These are phyloP conservation scores for Hassar affinis DNA, from an alignment of 2,113 vertebrate genomes.

Conservation along the genomic window DNA sequence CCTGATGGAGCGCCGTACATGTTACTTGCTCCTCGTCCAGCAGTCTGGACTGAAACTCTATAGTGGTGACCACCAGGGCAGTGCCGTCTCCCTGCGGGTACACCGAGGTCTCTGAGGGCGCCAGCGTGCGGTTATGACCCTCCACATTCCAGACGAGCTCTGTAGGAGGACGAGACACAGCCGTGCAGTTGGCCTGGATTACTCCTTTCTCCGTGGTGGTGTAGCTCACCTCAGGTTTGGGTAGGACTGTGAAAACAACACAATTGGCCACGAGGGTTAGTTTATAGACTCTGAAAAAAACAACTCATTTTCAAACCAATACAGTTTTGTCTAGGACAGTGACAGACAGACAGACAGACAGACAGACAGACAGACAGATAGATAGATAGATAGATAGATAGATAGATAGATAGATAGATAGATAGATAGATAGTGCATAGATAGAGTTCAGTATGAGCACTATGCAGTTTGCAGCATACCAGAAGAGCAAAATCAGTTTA, in stretches of 20 bases:
- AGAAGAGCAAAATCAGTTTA: no score
- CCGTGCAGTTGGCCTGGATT: conserved; percentile 53
- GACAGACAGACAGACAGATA: no score
- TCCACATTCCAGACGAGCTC: conserved; percentile 54
- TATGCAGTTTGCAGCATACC: no score
- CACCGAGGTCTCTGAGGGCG: conserved; percentile 48
- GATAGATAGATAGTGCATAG: no score
- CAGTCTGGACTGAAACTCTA: conserved; percentile 58
- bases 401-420: no score
- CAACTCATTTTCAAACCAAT: neutral
- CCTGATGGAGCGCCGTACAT: conserved; percentile 68
- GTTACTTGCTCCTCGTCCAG: conserved; percentile 57
- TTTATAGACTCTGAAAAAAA: neutral
- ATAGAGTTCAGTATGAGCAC: no score
- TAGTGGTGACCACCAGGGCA: conserved; percentile 67
- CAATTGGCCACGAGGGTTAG: neutral
- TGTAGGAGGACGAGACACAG: conserved; percentile 48
- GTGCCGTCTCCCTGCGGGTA: conserved; percentile 68
- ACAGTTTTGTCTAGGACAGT: neutral
- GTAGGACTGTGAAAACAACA: conserved; percentile 45
- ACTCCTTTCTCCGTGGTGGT: conserved; percentile 17
- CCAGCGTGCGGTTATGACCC: conserved; percentile 48
- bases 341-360: no score
- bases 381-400: no score
- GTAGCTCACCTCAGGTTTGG: conserved; percentile 47